These are phyloP conservation scores for Drosophila tripunctata DNA, from an alignment of 2,888 invertebrate species.

Conservation along the genomic window DNA sequence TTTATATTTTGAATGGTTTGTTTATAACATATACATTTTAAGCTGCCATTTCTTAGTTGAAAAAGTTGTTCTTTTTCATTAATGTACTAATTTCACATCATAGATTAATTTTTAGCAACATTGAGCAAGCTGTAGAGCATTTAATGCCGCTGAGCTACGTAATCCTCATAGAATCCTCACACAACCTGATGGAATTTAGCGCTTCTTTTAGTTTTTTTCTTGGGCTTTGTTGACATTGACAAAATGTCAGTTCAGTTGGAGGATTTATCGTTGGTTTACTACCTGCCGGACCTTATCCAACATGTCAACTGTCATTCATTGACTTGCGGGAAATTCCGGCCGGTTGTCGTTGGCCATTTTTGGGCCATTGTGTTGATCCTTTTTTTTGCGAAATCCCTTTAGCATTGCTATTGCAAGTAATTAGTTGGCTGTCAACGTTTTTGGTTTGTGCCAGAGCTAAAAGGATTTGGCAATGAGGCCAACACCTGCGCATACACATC, in stretches of 20 bases:
- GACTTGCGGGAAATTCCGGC: conserved; percentile 52
- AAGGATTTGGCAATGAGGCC: conserved; percentile 58
- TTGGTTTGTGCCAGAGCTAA: conserved; percentile 56
- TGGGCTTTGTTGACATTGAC: conserved; percentile 60
- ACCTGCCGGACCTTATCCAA: conserved; percentile 38
- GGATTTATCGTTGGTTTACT: conserved; percentile 55
- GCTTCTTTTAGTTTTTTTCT: conserved; percentile 7
- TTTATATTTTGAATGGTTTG: too few relatives aligned
- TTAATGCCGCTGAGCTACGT: background rate
- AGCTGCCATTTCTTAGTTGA: too few relatives aligned
- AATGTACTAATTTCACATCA: too few relatives aligned
- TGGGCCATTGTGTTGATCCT: conserved; percentile 48
- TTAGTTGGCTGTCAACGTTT: conserved; percentile 74
- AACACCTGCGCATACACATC: conserved; percentile 56
- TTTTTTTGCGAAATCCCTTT: conserved; percentile 52
- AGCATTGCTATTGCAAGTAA: conserved; percentile 62
- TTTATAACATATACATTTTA: too few relatives aligned
- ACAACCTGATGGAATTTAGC: conserved; percentile 29
- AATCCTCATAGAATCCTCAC: conserved; percentile 15
- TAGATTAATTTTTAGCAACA: too few relatives aligned
- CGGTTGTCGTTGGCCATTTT: conserved; percentile 15
- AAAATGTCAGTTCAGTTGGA: conserved; percentile 57
- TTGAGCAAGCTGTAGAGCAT: background rate
- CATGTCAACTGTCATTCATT: conserved; percentile 58
- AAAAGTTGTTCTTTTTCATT: too few relatives aligned